Conservation (phyloP, 2,797 vertebrate species). For the Lateolabrax maculatus region DNA sequence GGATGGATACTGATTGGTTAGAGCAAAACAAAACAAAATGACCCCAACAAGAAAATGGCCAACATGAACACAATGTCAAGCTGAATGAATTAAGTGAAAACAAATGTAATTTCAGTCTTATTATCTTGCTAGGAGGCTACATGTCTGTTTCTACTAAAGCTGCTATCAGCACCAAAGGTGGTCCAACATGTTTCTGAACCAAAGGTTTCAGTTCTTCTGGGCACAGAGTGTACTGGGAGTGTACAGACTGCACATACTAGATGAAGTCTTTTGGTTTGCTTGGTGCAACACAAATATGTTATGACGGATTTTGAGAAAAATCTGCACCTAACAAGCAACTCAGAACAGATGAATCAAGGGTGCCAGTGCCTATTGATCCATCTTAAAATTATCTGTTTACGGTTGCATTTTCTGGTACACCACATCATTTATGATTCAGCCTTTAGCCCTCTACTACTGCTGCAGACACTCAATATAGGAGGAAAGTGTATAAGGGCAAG, state of each 20-base stretch:
- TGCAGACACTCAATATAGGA: conserved; percentile 28
- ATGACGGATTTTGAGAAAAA: conserved; percentile 14
- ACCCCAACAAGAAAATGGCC: background rate
- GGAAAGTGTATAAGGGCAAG: conserved; percentile 30
- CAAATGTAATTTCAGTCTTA: background rate
- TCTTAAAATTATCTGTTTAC: conserved; percentile 29
- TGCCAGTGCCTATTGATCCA: conserved; percentile 2
- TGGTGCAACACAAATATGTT: background rate
- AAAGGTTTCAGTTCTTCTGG: background rate
- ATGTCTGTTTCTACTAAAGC: background rate
- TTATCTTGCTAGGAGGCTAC: background rate
- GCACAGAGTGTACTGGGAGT: background rate
- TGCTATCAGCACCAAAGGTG: background rate
- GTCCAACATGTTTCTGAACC: background rate
- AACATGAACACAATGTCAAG: background rate
- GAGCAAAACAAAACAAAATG: background rate
- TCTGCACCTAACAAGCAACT: conserved; percentile 1
- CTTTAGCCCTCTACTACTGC: background rate
- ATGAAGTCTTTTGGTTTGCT: background rate
- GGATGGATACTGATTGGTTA: background rate
- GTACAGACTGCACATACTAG: background rate
- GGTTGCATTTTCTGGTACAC: conserved; percentile 34
- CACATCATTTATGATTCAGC: conserved; percentile 25
- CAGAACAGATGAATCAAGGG: conserved; percentile 16
- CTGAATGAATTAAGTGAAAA: background rate